Percentiles rank a stretch among this genome's conserved stretches.
Evolutionary conservation across 2,888 invertebrate species (phyloP).

Genomic region (Metalampra italica): DNA sequence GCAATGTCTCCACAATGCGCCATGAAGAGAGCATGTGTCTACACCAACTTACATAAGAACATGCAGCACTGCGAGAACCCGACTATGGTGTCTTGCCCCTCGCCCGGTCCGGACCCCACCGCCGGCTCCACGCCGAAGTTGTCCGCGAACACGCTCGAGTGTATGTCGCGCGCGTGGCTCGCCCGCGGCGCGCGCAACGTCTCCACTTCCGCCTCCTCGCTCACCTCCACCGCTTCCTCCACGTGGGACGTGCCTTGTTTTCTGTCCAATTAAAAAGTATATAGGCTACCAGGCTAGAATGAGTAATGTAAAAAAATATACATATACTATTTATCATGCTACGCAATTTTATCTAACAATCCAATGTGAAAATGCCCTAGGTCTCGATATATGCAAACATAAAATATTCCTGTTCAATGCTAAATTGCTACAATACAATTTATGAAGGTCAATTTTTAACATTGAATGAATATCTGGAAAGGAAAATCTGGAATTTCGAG

Average conservation of each 20-base stretch:
- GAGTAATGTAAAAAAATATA: no score
- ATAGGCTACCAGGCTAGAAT: neutral
- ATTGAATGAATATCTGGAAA: no score
- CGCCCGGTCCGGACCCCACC: constrained; percentile 1
- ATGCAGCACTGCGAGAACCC: constrained; percentile 65
- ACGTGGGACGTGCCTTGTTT: constrained; percentile 58
- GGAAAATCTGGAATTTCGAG: no score
- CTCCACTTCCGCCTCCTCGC: constrained; percentile 39
- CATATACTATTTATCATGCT: no score
- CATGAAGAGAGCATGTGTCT: no score
- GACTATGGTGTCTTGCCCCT: constrained; percentile 32
- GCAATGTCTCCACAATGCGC: no score
- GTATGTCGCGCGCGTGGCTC: constrained; percentile 36
- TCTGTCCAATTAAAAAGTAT: constrained; percentile 31
- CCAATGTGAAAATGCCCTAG: no score
- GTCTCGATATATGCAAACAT: no score
- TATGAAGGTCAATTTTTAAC: no score
- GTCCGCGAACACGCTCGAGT: constrained; percentile 48
- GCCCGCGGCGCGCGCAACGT: constrained; percentile 14
- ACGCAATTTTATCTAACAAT: no score
- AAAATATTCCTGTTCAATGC: no score
- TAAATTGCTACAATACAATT: no score
- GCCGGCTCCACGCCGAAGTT: constrained; percentile 45
- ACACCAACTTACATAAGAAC: constrained; percentile 57
- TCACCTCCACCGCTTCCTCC: constrained; percentile 62